A percentile compares a stretch with the other conserved stretches of the same genome.
phyloP scores from a whole-genome alignment of 2,113 vertebrate species.

The Barnardius zonarius region DNA sequence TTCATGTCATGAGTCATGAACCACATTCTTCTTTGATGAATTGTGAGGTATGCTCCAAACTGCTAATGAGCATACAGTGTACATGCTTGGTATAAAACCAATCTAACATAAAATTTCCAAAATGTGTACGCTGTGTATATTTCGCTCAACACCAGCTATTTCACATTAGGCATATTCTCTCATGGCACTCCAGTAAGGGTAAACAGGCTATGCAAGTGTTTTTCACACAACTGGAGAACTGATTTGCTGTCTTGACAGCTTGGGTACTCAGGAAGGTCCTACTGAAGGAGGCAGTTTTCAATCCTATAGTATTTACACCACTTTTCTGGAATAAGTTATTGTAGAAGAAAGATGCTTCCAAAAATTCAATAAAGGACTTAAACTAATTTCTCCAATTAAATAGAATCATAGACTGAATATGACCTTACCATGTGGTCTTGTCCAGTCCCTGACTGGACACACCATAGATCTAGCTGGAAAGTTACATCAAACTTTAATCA shows the following conservation, averaged over 20 bases:
- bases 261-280: neutral
- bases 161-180: neutral
- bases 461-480: neutral
- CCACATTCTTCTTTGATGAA: neutral
- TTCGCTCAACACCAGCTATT: neutral
- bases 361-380: neutral
- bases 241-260: neutral
- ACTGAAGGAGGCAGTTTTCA: neutral
- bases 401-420: neutral
- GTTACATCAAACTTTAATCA: neutral
- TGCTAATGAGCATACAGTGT: neutral
- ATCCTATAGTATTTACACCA: neutral
- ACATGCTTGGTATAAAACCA: neutral
- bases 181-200: neutral
- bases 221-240: neutral
- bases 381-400: neutral
- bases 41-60: neutral
- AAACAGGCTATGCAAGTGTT: neutral
- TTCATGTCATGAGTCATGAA: neutral
- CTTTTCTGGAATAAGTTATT: neutral
- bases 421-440: neutral
- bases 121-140: neutral
- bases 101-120: neutral
- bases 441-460: neutral
- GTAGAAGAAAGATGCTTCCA: neutral